Percentiles rank a stretch among this genome's conserved stretches.
phyloP scores from a whole-genome alignment of 2,113 vertebrate species.

The Falco punctatus region DNA sequence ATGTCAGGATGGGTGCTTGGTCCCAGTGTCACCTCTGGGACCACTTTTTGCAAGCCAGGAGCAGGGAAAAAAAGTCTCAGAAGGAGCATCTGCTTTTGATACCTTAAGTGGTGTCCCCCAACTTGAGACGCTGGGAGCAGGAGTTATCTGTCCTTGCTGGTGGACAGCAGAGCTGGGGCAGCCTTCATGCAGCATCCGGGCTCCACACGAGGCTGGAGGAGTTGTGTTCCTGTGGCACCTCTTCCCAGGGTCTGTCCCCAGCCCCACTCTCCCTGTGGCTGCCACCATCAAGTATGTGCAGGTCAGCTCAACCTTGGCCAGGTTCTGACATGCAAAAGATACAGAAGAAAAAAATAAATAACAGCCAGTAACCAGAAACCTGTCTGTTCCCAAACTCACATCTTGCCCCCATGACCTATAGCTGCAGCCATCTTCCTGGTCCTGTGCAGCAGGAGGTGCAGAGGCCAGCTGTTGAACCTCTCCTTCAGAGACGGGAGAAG shows the following conservation, averaged over 20 bases:
- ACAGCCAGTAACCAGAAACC: neutral
- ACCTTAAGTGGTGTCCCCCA: neutral
- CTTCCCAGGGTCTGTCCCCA: neutral
- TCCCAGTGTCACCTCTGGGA: neutral
- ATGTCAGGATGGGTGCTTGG: neutral
- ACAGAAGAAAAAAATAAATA: neutral
- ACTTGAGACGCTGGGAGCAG: neutral
- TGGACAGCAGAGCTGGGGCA: neutral
- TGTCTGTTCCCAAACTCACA: accelerated
- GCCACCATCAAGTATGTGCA: accelerated
- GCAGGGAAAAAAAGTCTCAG: neutral
- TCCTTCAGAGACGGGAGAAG: neutral
- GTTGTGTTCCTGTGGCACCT: accelerated
- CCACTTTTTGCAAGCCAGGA: neutral
- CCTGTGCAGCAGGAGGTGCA: neutral
- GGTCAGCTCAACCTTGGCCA: neutral
- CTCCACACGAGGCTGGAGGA: accelerated
- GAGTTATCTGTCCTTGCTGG: neutral
- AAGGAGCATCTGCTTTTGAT: neutral
- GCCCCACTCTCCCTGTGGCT: neutral
- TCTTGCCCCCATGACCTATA: neutral
- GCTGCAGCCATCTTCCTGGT: neutral
- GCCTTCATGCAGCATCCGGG: neutral
- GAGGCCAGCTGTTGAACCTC: neutral
- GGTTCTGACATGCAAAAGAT: neutral